Evolutionary conservation across 2,113 vertebrate genomes (phyloP), one percentile per base, ranked within the genome.

Genomic region (Pedetes capensis): DNA sequence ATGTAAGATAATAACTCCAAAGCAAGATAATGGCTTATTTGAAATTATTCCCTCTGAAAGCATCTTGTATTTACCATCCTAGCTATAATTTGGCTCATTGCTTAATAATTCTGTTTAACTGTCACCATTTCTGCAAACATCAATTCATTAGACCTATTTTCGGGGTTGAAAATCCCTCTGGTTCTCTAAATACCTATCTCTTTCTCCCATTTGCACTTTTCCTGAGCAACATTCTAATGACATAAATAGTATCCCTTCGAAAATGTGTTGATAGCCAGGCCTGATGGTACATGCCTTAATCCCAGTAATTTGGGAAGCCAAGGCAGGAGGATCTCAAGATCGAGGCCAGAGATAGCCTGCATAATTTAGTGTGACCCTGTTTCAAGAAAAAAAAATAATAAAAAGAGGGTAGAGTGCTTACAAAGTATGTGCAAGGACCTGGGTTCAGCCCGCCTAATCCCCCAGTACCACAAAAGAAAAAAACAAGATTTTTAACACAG

Each of bases 31-130:
- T 86, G 61, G 51, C 63, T 97, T 87, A 91, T 82, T 97, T 78
- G 23, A 87, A 89, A 91, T 49, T 75, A 64, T 88, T 83, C 78
- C 55, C 78, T 96, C 86, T 97, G 49, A 75, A 42, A 93, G 78
- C 53, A 44, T 96, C 53, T 80, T 85, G 1, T 93, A 93, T 92
- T 81, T 97, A 84, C 85, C 55, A 51, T 72, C 59, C 51, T 94
- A 89, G 61, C 96, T 96, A 87, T 0, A 0, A 86, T 85, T 95
- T 93, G 80, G 94, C 91, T 91, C 97, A 93, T 79, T 96, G 42
- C 85, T 96, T 85, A 88, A 71, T 83, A 96, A 92, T 87, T 75
- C 63, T 76, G 14, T 96, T 93, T 95, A 94, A 97, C 93, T 89
- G 64, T 89, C 91, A 96, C 79, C 27, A 34, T 95, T 96, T 92